phyloP scores from a whole-genome alignment of 2,797 vertebrate genomes.

The Aulostomus chinensis region DNA sequence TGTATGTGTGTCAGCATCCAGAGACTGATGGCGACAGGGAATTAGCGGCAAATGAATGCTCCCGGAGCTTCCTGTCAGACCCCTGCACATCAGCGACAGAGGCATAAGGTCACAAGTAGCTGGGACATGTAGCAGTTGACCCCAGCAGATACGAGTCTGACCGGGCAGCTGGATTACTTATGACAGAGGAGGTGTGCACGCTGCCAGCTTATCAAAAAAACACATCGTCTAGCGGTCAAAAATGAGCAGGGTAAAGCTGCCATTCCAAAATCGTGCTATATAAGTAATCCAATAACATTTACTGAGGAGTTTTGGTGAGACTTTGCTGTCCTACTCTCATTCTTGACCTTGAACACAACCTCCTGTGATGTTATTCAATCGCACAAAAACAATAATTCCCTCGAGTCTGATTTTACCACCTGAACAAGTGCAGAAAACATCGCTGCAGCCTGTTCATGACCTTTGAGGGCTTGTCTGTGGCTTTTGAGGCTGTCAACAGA shows the following conservation, averaged over 20 bases:
- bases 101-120: constrained; percentile 58
- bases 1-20: constrained; percentile 36
- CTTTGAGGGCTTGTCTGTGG: constrained; percentile 45
- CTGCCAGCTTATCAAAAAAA: constrained; percentile 2
- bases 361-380: constrained; percentile 25
- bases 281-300: no score
- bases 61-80: constrained; percentile 61
- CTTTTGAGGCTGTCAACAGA: constrained; percentile 49
- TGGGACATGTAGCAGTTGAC: constrained; percentile 60
- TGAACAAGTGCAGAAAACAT: constrained; percentile 37
- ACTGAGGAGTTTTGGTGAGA: background rate
- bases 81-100: constrained; percentile 47
- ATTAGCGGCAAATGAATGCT: constrained; percentile 69
- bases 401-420: constrained; percentile 20
- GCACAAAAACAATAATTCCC: constrained; percentile 29
- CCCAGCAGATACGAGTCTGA: constrained; percentile 39
- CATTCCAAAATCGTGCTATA: background rate
- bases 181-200: no score
- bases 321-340: background rate
- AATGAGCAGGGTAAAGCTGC: background rate
- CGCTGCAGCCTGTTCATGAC: constrained; percentile 38
- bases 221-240: constrained; percentile 2
- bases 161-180: constrained; percentile 34
- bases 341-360: constrained; percentile 20
- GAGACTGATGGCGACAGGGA: constrained; percentile 60